These are phyloP conservation scores for Notoglanidium macrostoma DNA, from an alignment of 2,797 vertebrate species.

Conservation along the genomic window DNA sequence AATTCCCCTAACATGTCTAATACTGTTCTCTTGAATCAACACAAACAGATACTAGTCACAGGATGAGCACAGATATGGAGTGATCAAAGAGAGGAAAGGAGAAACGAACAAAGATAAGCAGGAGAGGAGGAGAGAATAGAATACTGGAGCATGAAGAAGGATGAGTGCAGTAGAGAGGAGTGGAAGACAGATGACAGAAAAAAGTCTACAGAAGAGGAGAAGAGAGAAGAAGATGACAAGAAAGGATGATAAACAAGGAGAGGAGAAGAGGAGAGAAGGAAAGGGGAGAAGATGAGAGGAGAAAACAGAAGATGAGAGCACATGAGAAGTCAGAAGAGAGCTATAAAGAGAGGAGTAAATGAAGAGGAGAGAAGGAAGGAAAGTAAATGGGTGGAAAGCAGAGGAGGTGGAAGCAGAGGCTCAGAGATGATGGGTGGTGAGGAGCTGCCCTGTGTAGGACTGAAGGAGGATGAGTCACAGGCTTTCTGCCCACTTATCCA, in stretches of 20 bases:
- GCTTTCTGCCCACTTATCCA: constrained; percentile 58
- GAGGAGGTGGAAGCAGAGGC: constrained; percentile 30
- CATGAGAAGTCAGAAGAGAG: neutral
- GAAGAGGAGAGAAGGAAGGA: constrained; percentile 26
- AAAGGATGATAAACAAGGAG: neutral
- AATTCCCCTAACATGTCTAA: constrained; percentile 48
- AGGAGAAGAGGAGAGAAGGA: neutral
- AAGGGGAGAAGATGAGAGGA: neutral
- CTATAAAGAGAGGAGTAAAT: neutral
- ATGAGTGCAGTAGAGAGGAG: neutral
- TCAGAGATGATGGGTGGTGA: constrained; percentile 41
- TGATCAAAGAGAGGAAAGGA: constrained; percentile 6
- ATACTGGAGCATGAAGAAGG: neutral
- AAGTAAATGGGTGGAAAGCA: constrained; percentile 18
- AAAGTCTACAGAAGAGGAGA: neutral
- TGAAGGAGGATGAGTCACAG: constrained; percentile 60
- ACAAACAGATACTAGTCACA: constrained; percentile 51
- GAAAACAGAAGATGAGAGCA: neutral
- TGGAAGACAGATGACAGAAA: neutral
- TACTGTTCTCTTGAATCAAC: constrained; percentile 46
- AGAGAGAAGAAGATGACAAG: neutral
- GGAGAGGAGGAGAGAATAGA: constrained; percentile 1
- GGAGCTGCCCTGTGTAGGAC: constrained; percentile 55
- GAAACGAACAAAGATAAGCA: neutral
- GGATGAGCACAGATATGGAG: constrained; percentile 12